Evolutionary conservation across 1,140 invertebrate species (phyloP), one percentile per base, ranked within the genome.

Genomic region (Cephus cinctus): DNA sequence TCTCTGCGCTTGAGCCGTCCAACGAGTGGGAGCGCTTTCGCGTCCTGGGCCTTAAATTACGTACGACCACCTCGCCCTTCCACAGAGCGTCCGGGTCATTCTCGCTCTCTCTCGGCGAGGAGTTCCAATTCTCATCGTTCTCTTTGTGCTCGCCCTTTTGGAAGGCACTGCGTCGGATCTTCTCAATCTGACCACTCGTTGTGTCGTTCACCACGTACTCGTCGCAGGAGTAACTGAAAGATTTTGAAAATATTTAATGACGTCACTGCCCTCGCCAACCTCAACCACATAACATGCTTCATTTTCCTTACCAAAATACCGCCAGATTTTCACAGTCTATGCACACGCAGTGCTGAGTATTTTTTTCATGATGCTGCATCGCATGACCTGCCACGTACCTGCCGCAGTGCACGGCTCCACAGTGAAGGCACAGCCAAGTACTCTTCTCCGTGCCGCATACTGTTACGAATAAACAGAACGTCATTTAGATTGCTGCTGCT

Each of bases 331-430:
- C 80, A 75, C 86, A 88, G 70, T 89, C 88, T 74, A 91, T 85
- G 68, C 86, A 88, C 21, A 90, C 78, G 58, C 81, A 80, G 67
- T 90, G 88, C 50, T 82, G 75, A 57, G 67, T 69, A 57, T 77
- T 72, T 56, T 77, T 73, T 67, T 87, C 82, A 58, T 81, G 83
- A 76, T 92, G 89, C 57, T 79, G 67, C 58, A 87, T 83, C 39
- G 87, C 88, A 79, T 92, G 89, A 15, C 83, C 87, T 63, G 84
- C 86, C 12, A 88, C 79, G 73, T 90, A 91, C 47, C 88, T 82
- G 41, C 88, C 88, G 78, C 89, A 92, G 56, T 86, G 81, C 27
- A 90, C 75, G 9, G 78, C 72, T 4, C 87, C 87, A 74, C 88
- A 91, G 48, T 84, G 77, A 43, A 90, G 70, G 67, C 88, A 91